Conservation (phyloP, 2,888 invertebrate genomes). For the Frankliniella intonsa region DNA sequence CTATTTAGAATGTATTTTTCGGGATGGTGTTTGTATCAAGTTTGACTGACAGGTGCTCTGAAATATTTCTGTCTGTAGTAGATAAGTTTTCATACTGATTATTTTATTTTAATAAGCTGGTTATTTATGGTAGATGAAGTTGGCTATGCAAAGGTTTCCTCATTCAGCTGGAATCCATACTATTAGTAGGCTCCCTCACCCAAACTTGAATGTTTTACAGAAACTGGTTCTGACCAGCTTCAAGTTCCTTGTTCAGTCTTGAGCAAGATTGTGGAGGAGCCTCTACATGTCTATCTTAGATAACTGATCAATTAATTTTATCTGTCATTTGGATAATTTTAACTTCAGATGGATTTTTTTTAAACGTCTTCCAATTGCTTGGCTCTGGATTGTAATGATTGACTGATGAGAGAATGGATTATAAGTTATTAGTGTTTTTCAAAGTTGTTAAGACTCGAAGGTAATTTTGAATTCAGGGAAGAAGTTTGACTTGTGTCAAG, state of each 20-base stretch:
- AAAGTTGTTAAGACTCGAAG: background rate
- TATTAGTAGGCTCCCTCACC: background rate
- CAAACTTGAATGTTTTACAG: background rate
- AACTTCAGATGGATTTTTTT: background rate
- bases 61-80: background rate
- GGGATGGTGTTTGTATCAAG: background rate
- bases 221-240: background rate
- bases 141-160: background rate
- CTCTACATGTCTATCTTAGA: background rate
- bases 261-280: background rate
- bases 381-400: conserved; percentile 6
- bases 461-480: background rate
- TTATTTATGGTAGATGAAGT: background rate
- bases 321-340: conserved; percentile 17
- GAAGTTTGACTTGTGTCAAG: background rate
- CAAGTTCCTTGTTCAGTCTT: background rate
- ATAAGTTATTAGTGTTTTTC: background rate
- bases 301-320: background rate
- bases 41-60: conserved; percentile 1
- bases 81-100: background rate
- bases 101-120: background rate
- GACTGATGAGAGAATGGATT: background rate
- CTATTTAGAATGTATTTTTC: background rate
- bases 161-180: background rate
- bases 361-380: background rate